Base-by-base conservation (phyloP, 2,888 invertebrate genomes). In the Automeris io region DNA sequence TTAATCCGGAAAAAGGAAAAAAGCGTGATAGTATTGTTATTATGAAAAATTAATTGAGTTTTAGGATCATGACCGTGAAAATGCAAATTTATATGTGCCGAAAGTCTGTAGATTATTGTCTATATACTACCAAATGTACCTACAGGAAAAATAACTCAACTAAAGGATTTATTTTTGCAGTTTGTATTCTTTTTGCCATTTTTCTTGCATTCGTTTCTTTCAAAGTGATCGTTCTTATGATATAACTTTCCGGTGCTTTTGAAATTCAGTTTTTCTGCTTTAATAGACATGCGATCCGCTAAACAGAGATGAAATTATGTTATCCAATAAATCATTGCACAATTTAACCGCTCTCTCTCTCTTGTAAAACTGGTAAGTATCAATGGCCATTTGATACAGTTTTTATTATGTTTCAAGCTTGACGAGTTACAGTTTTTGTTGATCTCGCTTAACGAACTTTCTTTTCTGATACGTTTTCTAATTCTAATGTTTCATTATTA, bases 271-370 rank as follows among this genome's bases (percentile, higher is more conserved):
- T 54, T 54, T 55, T 55, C 45, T 52, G 46, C 39, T 35, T 51
- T 47, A 45, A 36, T 49, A 41, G 45, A 47, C 52, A 54, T 47
- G 54, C 47, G 42, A 53, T 49, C 26, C 13, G 24, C 11, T 22
- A 34, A 29, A 4, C 18, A 18, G 16, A 35, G 25, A 34, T 23
- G 35, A 16, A 34, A 31, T 31, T 18, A n/a, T 32, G 18, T 37
- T 40, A 49, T 54, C 48, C 44, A 53, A 54, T 55, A 47, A 46
- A 49, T 57, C 49, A 51, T 55, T 57, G 43, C 49, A 49, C 51
- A 56, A 57, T 50, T 52, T 49, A 50, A 47, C 43, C 45, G 50
- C 57, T 63, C 63, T 63, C 61, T 56, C 56, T 50, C 50, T 33
- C 31, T 47, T 45, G 52, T 45, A 45, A 54, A 54, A 58, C 49